Conservation (phyloP, 2,888 invertebrate species). For the Cremastinae sp. region DNA sequence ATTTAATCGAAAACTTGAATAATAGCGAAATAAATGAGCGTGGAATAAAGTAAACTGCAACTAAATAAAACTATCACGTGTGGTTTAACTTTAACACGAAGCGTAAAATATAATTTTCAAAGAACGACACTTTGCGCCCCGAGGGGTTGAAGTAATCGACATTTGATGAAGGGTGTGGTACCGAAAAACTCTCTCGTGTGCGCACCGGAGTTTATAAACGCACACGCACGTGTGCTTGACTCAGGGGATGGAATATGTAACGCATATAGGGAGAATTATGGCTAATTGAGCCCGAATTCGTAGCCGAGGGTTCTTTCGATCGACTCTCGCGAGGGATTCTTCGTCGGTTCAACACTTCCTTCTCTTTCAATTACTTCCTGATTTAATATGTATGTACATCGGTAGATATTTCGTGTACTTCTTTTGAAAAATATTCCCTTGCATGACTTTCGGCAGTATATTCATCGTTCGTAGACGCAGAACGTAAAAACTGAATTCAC, state of each 20-base stretch:
- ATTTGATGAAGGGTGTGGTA: constrained; percentile 7
- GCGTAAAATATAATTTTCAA: background rate
- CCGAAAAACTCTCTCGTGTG: background rate
- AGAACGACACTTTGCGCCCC: background rate
- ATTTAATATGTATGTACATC: constrained; percentile 42
- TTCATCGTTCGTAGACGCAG: background rate
- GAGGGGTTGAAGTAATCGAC: constrained; percentile 29
- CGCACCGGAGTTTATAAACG: background rate
- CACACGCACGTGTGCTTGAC: background rate
- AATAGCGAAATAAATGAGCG: too few species aligned
- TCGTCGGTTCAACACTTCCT: constrained; percentile 56
- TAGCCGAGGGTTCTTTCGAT: constrained; percentile 17
- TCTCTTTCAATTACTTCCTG: constrained; percentile 58
- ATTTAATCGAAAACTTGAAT: too few species aligned
- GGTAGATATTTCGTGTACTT: background rate
- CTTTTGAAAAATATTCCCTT: constrained; percentile 1
- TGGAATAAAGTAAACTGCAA: background rate
- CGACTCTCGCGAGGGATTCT: constrained; percentile 38
- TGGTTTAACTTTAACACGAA: background rate
- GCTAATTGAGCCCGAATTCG: constrained; percentile 30
- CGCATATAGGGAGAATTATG: constrained; percentile 25
- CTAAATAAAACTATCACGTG: background rate
- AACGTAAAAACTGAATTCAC: too few species aligned
- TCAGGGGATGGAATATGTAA: constrained; percentile 23
- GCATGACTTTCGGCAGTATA: constrained; percentile 36